Conservation (phyloP, 2,888 invertebrate genomes). For the Ditylenchus weischeri region DNA sequence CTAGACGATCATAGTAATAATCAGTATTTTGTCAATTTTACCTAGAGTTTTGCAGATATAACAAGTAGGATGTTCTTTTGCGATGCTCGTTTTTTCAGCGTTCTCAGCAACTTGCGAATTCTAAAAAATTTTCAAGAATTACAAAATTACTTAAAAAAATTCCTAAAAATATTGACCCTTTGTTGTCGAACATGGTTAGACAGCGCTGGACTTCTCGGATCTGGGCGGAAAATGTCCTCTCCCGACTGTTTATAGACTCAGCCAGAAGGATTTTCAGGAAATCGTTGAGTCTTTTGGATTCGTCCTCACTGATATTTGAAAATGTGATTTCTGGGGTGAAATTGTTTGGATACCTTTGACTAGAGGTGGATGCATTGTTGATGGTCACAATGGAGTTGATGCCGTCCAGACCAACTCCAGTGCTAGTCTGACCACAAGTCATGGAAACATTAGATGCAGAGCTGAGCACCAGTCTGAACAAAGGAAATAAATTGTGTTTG, state of each 20-base stretch:
- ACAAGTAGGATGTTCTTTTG: conserved; percentile 74
- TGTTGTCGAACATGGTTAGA: conserved; percentile 71
- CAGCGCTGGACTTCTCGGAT: conserved; percentile 80
- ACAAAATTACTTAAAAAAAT: not conserved
- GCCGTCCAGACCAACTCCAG: too few relatives aligned
- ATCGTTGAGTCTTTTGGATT: conserved; percentile 28
- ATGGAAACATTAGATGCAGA: conserved; percentile 67
- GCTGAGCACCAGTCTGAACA: conserved; percentile 73
- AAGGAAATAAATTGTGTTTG: not conserved
- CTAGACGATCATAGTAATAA: too few relatives aligned
- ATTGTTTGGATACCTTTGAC: too few relatives aligned
- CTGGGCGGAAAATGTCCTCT: conserved; percentile 74
- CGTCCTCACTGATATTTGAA: not conserved
- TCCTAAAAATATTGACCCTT: conserved; percentile 60
- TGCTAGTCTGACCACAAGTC: not conserved
- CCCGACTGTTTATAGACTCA: conserved; percentile 76
- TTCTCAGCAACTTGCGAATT: conserved; percentile 72
- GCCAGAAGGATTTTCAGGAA: conserved; percentile 66
- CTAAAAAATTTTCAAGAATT: conserved; percentile 59
- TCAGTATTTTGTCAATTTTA: too few relatives aligned
- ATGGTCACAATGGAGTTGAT: too few relatives aligned
- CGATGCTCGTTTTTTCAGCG: conserved; percentile 75
- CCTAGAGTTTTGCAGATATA: conserved; percentile 76
- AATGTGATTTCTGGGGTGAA: too few relatives aligned
- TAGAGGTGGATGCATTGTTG: too few relatives aligned